Evolutionary conservation across 2,888 invertebrate genomes (phyloP), one percentile per base, ranked within the genome.

Genomic region (Ellobium chinense): DNA sequence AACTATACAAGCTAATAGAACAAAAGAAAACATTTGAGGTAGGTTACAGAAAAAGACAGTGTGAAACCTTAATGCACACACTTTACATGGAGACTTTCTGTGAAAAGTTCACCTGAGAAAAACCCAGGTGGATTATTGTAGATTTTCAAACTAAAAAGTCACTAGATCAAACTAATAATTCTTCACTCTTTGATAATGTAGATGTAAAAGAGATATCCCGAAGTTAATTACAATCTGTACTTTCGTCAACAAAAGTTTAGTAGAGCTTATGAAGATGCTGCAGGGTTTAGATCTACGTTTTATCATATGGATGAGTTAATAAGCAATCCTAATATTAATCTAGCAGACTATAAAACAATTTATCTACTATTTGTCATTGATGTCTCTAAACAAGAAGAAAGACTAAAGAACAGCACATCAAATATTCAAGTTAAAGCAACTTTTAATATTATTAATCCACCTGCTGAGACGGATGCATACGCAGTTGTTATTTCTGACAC

Each of bases 361-460:
- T 70, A 56, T 56, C 34, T 31, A 12, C 31, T 70, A 27, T 58
- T 72, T 37, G 60, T 36, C 31, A 58, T 72, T 56, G 58, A 72
- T 56, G 72, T 72, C 18, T 54, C 18, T 58, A 72, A 72, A 72
- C 72, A 72, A 58, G 31, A 56, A 34, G 69, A 69, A 56, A 2
- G 18, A 34, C 3, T 66, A 37, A 66, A 37, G 24, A 31, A 66
- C 39, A 66, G 66, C 18, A 39, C 39, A 39, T 34, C 34, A 56
- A 18, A 70, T 56, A 56, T 70, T 70, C 29, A 27, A 34, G 34
- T 70, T 34, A 70, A 70, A 36, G 72, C 24, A n/a, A 12, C 18
- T 29, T 72, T 72, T 72, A 72, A 72, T 58, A 36, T 12, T n/a
- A n/a, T n/a, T n/a, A 72, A 72, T 9, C 34, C 34, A 18, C 58